Conservation (phyloP, 2,113 vertebrate genomes). For the Ophthalmolycus amberensis region DNA sequence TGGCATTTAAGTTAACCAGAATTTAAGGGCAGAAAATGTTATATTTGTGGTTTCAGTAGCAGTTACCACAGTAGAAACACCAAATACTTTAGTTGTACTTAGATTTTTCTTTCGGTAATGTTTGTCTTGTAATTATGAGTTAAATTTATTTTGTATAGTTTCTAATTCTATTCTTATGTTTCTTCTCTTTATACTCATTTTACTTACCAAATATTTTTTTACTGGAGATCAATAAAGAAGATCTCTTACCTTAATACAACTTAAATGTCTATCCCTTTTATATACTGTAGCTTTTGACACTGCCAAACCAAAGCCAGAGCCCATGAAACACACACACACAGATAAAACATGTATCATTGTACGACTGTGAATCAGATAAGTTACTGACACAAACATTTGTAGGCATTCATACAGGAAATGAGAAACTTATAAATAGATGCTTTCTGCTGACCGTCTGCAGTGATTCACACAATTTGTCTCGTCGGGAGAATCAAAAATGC, state of each 20-base stretch:
- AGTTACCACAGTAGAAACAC: neutral
- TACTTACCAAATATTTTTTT: neutral
- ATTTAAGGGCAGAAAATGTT: neutral
- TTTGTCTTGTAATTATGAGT: neutral
- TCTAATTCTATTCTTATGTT: neutral
- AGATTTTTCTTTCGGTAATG: neutral
- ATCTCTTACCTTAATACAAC: neutral
- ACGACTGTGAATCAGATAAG: neutral
- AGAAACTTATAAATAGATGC: neutral
- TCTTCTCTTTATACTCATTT: neutral
- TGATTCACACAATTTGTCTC: constrained; percentile 2
- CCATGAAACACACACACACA: neutral
- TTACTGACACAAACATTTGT: neutral
- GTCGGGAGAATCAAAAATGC: constrained; percentile 15
- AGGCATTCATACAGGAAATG: neutral
- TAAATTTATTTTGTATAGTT: neutral
- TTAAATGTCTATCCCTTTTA: neutral
- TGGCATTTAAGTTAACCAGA: neutral
- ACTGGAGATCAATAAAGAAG: neutral
- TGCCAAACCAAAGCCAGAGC: neutral
- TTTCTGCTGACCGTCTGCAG: constrained; percentile 2
- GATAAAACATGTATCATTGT: neutral
- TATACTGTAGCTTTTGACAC: no score
- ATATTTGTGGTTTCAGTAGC: neutral
- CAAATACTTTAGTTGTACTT: neutral